Base-by-base conservation (phyloP, 2,797 vertebrate species). In the Sebastolobus alascanus region DNA sequence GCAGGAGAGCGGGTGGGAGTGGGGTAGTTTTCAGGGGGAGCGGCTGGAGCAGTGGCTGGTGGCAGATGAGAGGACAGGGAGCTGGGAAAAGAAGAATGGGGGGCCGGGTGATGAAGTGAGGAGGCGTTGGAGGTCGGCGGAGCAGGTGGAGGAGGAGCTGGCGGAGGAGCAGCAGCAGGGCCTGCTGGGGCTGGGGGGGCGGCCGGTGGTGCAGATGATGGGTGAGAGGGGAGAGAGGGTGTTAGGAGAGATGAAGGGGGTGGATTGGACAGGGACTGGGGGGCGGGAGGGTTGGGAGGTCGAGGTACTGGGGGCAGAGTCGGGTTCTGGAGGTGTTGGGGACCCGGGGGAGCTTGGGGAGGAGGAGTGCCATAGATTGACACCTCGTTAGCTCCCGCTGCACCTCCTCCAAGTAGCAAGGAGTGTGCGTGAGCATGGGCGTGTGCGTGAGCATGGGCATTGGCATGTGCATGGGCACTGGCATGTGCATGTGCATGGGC, bases 251-350 rank as follows among this genome's bases (percentile, higher is more conserved):
- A 0, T 84, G 95, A 89, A 40, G 95, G 50, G 80, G 97, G 83
- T 29, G 94, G 94, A 89, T 95, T 95, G 38, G 95, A 91, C 50
- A 97, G 94, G 70, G 97, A 90, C 88, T 96, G 97, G n/a, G 97
- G 91, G 65, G 95, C 91, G 29, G 96, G 90, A 63, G 87, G 95
- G 93, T 96, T 98, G 85, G 92, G 95, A 93, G 71, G 96, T 90
- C 94, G 96, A 84, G 38, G 94, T 92, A 92, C 95, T 87, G 75
- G 95, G 82, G 72, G 86, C 83, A 94, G 1, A 92, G 89, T 61
- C 4, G 93, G 93, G 89, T 93, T 96, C 72, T 93, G 95, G 73
- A 94, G 92, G 75, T 95, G 95, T 1, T 92, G 94, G 10, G 94
- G 94, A 27, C 84, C 90, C 67, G 89, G 10, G 83, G 7, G 95